Base-by-base conservation (phyloP, 2,888 invertebrate species). In the Villa cingulata region DNA sequence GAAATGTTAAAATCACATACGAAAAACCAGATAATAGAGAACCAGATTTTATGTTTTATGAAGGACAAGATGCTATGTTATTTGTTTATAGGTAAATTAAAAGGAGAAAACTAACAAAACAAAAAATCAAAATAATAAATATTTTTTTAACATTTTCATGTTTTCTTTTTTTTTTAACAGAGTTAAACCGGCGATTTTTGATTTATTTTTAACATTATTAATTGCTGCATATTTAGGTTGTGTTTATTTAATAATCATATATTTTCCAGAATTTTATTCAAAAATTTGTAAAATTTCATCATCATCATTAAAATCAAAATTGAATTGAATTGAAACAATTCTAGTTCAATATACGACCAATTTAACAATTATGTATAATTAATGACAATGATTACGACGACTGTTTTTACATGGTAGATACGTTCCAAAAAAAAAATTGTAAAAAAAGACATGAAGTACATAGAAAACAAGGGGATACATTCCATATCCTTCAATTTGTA, bases 181-280 rank as follows among this genome's bases (percentile, higher is more conserved):
- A 66, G 95, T 96, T 7, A 97, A 97, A 65, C 97, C 97, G 53
- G 97, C 97, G 12, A 83, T 96, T 48, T 97, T 97, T 72, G 97
- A 98, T 75, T 79, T 98, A 58, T 83, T 97, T 57, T 75, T 97
- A 15, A 94, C 95, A 1, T 68, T 87, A 50, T 81, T 80, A 36
- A 95, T 97, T 60, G 73, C 83, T 34, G 74, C 80, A 20, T 97
- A 97, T 68, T 75, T 97, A 46, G 76, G 79, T n/a, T 61, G 81
- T 6, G 77, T 95, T n/a, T 95, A 91, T 70, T 75, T 88, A 58
- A 73, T 81, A 14, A 79, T 92, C 50, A 81, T 82, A 54, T 70
- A 80, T 55, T 84, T 86, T 63, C 79, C 85, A 12, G 60, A 69
- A 6, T 70, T 83, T 51, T 86, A 86, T 65, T 71, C 73, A 3